These are phyloP conservation scores for Melanchra persicariae DNA, from an alignment of 2,888 invertebrate genomes.

Conservation along the genomic window DNA sequence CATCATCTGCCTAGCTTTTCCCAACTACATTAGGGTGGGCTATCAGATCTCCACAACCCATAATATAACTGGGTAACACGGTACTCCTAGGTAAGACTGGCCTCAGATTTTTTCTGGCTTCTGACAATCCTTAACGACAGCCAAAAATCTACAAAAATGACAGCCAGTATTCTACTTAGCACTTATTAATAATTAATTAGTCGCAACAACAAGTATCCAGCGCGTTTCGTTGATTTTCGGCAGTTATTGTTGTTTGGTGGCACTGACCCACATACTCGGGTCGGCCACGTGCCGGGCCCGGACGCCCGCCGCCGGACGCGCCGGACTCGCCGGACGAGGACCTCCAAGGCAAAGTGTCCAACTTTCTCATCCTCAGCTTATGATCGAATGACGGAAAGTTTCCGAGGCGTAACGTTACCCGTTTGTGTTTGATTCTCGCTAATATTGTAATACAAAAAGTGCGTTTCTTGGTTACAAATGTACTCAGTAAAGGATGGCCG, in stretches of 20 bases:
- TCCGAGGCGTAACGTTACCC: constrained; percentile 7
- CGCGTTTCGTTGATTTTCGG: not conserved
- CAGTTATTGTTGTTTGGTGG: not conserved
- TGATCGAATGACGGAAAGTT: constrained; percentile 30
- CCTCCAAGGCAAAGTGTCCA: constrained; percentile 8
- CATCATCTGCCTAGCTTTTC: no score
- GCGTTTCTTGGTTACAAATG: not conserved
- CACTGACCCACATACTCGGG: constrained; percentile 39
- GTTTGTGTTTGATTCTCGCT: not conserved
- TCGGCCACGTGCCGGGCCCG: constrained; percentile 38
- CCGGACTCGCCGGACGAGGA: constrained; percentile 8
- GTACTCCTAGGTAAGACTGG: no score
- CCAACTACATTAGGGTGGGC: no score
- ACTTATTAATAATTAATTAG: no score
- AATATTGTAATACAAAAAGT: constrained; percentile 1
- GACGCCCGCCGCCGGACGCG: not conserved
- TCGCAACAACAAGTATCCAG: not conserved
- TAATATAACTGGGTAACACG: no score
- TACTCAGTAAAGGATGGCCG: not conserved
- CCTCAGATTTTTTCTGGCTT: no score
- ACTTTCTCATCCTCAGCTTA: constrained; percentile 20
- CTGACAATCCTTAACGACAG: no score
- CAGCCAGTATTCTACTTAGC: no score
- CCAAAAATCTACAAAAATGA: no score
- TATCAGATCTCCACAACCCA: no score